Evolutionary conservation across 1,140 invertebrate species (phyloP), one percentile per base, ranked within the genome.

Genomic region (Sitophilus oryzae): DNA sequence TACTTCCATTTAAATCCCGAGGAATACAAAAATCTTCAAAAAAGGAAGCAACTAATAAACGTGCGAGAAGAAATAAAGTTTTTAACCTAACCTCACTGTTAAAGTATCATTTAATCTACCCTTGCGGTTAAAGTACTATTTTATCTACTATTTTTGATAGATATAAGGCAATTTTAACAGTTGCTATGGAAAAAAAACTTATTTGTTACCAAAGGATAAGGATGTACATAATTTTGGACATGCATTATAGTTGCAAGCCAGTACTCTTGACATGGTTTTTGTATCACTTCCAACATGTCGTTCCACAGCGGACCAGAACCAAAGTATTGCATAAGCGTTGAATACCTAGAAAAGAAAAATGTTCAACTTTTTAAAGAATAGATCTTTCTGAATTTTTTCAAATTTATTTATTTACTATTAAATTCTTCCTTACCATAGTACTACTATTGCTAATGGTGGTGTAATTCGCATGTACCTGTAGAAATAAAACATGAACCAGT

Each of bases 401-500:
- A n/a, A n/a, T n/a, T n/a, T n/a, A n/a, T n/a, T n/a, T n/a, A n/a
- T n/a, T n/a, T n/a, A n/a, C n/a, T n/a, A n/a, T n/a, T n/a, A n/a
- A n/a, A 8, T 8, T 15, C 8, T 5, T 23, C 37, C 16, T 19
- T 60, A 61, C 37, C 61, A 65, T 11, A 65, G 40, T 40, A 62
- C 54, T 22, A 65, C 53, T 14, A 65, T 16, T 3, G 58, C 54
- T 40, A 65, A 22, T 11, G 63, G 57, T 5, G 56, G 56, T 18
- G 60, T 65, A n/a, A 65, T 60, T 22, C 63, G 38, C 23, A 65
- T 20, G 46, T 62, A 65, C 3, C 63, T 51, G 34, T 65, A 56
- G 25, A 65, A 44, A 50, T 65, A 65, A 51, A 65, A 65, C 45
- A 63, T 40, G 23, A 54, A 40, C 62, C 60, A 59, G 43, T 63